Evolutionary conservation across 2,888 invertebrate genomes (phyloP), one percentile per base, ranked within the genome.

Genomic region (Nasonovia ribisnigri): DNA sequence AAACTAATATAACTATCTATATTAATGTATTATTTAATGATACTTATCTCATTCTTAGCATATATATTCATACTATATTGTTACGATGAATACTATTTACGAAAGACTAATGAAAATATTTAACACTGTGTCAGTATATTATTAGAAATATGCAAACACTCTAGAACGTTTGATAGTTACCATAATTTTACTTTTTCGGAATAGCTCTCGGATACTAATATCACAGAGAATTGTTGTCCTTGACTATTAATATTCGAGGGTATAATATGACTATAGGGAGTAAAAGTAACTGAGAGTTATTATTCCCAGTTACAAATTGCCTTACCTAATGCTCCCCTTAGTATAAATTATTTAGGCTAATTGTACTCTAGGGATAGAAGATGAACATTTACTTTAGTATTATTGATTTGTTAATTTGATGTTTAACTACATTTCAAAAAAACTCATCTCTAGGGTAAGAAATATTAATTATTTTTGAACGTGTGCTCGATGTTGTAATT

Each of bases 251-350:
- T 92, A 92, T 67, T 48, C 36, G 36, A 36, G 48, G 29, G 20
- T 42, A 87, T 88, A 92, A 92, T 88, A 42, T 42, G 92, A 92
- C 92, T 88, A 10, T 29, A 42, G 92, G 92, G 92, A 92, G 92
- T 36, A 88, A 92, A 92, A 87, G 48, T 92, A 92, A 92, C 92
- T 26, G 67, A 67, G 87, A 92, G 57, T 92, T 92, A 92, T 92
- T 88, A 92, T 88, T 92, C 36, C 36, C 51, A 3, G 92, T 88
- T 60, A 92, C 87, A 92, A 92, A 88, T 87, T 36, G 87, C 60
- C 87, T 67, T 29, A 88, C 60, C 29, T 92, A 92, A 92, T 67
- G 36, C 42, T 42, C 20, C n/a, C 48, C 10, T 24, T 11, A 11
- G 60, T 48, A 92, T 92, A 92, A 88, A 92, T 92, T 92, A 51